phyloP scores from a whole-genome alignment of 2,113 vertebrate genomes.

The Gavia stellata region DNA sequence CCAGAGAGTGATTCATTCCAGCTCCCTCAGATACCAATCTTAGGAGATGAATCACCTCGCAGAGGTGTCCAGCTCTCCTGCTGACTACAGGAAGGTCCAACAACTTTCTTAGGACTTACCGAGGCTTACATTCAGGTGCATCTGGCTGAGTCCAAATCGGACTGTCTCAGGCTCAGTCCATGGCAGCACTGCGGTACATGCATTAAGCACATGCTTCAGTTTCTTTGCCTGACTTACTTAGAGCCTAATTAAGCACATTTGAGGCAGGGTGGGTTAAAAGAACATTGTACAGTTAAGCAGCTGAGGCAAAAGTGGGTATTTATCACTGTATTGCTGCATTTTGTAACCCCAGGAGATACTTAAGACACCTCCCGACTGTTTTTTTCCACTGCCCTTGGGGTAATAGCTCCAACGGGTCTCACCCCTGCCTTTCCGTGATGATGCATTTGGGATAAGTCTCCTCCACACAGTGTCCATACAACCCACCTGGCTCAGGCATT shows the following conservation, averaged over 20 bases:
- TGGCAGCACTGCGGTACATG: background rate
- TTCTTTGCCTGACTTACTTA: background rate
- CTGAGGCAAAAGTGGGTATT: background rate
- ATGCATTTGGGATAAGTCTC: background rate
- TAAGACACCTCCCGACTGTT: background rate
- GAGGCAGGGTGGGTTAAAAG: background rate
- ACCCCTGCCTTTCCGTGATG: background rate
- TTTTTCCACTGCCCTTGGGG: background rate
- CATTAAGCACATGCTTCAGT: background rate
- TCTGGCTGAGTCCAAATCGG: background rate
- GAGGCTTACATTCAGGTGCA: background rate
- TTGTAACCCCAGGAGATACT: background rate
- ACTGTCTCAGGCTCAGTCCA: background rate
- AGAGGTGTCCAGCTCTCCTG: background rate
- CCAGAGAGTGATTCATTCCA: constrained; percentile 14
- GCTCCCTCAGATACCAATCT: background rate
- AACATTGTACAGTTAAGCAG: background rate
- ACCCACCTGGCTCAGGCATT: background rate
- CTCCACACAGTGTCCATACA: background rate
- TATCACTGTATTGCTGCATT: background rate
- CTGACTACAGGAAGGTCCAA: background rate
- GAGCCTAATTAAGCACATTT: background rate
- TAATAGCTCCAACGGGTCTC: rapidly evolving
- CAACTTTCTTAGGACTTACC: background rate
- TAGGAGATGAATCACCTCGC: constrained; percentile 21